Percentiles rank a stretch among this genome's conserved stretches.
These are phyloP conservation scores for Emesis russula DNA, from an alignment of 2,888 invertebrate genomes.

Conservation along the genomic window DNA sequence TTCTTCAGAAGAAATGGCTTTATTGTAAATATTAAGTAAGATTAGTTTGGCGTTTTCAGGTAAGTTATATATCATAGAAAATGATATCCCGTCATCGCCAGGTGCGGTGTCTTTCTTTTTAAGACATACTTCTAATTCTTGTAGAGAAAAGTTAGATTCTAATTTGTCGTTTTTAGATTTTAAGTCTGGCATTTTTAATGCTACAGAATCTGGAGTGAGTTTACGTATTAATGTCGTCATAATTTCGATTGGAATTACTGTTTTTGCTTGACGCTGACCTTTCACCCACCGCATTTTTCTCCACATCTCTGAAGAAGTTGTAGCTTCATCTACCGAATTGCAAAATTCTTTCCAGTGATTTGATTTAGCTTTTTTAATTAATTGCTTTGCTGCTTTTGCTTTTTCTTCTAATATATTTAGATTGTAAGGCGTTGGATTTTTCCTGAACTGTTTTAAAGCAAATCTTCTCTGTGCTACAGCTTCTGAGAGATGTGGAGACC, in stretches of 20 bases:
- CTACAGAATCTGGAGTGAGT: background rate
- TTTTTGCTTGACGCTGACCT: constrained; percentile 12
- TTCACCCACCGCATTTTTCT: no score
- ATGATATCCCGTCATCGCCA: background rate
- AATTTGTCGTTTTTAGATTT: background rate
- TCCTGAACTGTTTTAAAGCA: no score
- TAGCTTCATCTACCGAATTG: no score
- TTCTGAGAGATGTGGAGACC: no score
- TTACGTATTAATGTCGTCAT: background rate
- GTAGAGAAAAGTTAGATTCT: background rate
- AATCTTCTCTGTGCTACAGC: no score
- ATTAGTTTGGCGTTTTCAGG: background rate
- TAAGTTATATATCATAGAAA: background rate
- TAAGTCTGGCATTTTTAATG: background rate
- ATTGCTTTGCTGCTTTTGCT: no score
- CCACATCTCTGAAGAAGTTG: no score
- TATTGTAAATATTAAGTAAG: constrained; percentile 12
- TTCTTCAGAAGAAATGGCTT: background rate
- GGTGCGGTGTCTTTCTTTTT: background rate
- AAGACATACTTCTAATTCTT: background rate
- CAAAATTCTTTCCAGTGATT: no score
- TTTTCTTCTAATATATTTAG: no score
- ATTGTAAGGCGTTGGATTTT: no score
- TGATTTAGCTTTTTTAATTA: no score
- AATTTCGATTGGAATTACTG: constrained; percentile 1